Percentiles rank a stretch among this genome's conserved stretches.
These are phyloP conservation scores for Automeris io DNA, from an alignment of 2,888 invertebrate species.

Conservation along the genomic window DNA sequence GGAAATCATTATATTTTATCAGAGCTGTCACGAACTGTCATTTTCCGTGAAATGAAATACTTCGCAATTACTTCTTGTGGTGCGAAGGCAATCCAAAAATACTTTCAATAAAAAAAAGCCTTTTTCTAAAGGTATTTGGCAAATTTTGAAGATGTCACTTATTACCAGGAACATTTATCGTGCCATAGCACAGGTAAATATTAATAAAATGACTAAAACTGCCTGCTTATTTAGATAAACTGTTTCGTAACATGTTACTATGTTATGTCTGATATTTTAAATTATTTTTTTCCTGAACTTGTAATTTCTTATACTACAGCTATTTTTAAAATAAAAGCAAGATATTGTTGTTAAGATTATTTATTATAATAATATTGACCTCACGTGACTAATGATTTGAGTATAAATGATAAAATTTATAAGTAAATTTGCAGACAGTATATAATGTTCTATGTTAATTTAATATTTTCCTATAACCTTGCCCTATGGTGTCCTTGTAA, in stretches of 20 bases:
- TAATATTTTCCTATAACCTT: background rate
- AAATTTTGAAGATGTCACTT: conserved; percentile 46
- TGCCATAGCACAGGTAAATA: conserved; percentile 56
- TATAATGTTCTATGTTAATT: background rate
- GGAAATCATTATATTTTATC: too few species aligned
- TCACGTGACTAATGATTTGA: conserved; percentile 18
- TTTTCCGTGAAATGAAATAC: conserved; percentile 21
- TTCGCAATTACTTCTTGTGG: conserved; percentile 39
- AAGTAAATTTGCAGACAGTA: background rate
- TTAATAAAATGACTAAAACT: conserved; percentile 10
- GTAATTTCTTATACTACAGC: conserved; percentile 7
- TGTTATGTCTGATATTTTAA: conserved; percentile 10
- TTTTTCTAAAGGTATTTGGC: conserved; percentile 32
- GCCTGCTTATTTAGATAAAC: conserved; percentile 11
- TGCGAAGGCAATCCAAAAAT: conserved; percentile 48
- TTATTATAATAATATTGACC: background rate
- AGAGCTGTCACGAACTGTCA: background rate
- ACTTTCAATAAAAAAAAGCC: conserved; percentile 37
- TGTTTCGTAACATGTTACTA: conserved; percentile 59
- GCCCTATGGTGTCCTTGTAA: too few species aligned
- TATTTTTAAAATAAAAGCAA: background rate
- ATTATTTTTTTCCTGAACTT: conserved; percentile 13
- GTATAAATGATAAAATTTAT: background rate
- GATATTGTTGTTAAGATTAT: conserved; percentile 4
- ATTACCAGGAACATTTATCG: conserved; percentile 61